phyloP scores from a whole-genome alignment of 2,797 vertebrate species.

The Champsocephalus esox region DNA sequence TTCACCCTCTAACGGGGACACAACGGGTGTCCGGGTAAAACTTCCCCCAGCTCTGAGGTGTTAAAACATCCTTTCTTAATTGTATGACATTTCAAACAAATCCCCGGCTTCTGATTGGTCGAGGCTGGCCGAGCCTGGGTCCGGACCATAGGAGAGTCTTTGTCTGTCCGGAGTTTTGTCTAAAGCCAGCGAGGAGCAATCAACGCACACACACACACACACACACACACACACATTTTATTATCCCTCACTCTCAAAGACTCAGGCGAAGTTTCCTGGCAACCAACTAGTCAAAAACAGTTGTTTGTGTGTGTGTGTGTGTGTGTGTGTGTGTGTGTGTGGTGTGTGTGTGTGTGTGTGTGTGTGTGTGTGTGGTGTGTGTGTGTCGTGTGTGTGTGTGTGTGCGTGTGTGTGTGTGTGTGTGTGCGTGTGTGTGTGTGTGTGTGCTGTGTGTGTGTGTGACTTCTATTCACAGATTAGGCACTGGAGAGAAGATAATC shows the following conservation, averaged over 20 bases:
- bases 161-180: constrained; percentile 54
- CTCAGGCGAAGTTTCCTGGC: constrained; percentile 80
- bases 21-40: constrained; percentile 29
- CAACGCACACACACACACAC: constrained; percentile 3
- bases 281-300: constrained; percentile 78
- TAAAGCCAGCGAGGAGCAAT: constrained; percentile 57
- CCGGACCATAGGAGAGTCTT: constrained; percentile 37
- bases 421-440: constrained; percentile 41
- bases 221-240: constrained; percentile 54
- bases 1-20: constrained; percentile 36
- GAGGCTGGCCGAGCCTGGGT: neutral
- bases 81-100: constrained; percentile 51
- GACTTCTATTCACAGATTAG: constrained; percentile 75
- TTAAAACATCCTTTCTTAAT: constrained; percentile 33
- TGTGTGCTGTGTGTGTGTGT: constrained; percentile 35
- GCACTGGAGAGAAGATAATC: constrained; percentile 69
- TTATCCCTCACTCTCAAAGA: constrained; percentile 78
- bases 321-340: constrained; percentile 35
- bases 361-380: constrained; percentile 35
- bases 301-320: constrained; percentile 73
- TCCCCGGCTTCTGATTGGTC: constrained; percentile 23
- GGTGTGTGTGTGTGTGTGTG: constrained; percentile 33
- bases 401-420: constrained; percentile 54
- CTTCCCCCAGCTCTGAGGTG: neutral
- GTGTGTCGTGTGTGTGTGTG: too few species aligned